These are phyloP conservation scores for Plectropomus leopardus DNA, from an alignment of 2,113 vertebrate genomes.

Conservation along the genomic window DNA sequence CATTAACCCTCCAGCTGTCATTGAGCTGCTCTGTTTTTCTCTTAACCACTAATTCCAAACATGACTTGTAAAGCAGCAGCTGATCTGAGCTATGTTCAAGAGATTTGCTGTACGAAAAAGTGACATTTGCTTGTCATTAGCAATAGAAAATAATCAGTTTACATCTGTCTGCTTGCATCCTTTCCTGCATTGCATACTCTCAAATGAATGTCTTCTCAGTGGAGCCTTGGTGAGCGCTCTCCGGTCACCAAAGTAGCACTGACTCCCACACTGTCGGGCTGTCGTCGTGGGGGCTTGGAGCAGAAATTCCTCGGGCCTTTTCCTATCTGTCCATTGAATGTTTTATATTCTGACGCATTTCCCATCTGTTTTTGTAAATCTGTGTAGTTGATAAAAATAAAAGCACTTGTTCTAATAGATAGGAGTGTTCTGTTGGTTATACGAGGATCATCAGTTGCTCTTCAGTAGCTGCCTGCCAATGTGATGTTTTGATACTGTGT, in stretches of 20 bases:
- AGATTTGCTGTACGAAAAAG: background rate
- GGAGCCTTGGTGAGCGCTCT: conserved; percentile 3
- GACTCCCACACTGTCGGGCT: conserved; percentile 28
- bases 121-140: background rate
- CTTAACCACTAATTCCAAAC: conserved; percentile 24
- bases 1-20: conserved; percentile 3
- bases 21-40: conserved; percentile 16
- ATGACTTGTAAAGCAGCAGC: background rate
- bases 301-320: conserved; percentile 48
- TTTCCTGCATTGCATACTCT: conserved; percentile 33
- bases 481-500: conserved; percentile 74
- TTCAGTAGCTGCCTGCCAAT: conserved; percentile 73
- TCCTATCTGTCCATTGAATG: conserved; percentile 54
- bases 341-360: conserved; percentile 67
- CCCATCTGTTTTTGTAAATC: conserved; percentile 64
- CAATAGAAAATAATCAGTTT: conserved; percentile 4
- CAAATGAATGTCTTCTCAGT: conserved; percentile 56
- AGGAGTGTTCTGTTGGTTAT: conserved; percentile 54
- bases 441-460: conserved; percentile 56
- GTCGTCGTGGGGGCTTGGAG: conserved; percentile 7
- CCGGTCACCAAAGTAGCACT: conserved; percentile 40
- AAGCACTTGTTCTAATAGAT: conserved; percentile 65
- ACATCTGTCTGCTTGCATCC: conserved; percentile 17
- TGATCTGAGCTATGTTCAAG: background rate
- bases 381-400: conserved; percentile 37